Conservation (phyloP, 2,113 vertebrate genomes). For the western clawed frog (Xenopus tropicalis) region UCB_Xtro_10.0 CM004447.2:11944001-11944500, state of each 20-base stretch:
- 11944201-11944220: not conserved
- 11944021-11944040: too few relatives aligned
- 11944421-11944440: conserved; percentile 75
- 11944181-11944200: not conserved
- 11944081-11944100: too few relatives aligned
- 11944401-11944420: conserved; percentile 88
- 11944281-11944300: conserved; percentile 4
- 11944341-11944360: conserved; percentile 56
- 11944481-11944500: conserved; percentile 1
- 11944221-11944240: conserved; percentile 4
- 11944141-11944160: too few relatives aligned
- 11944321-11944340: conserved; percentile 55
- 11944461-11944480: conserved; percentile 40
- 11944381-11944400: conserved; percentile 56
- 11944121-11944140: too few relatives aligned
- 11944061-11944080: too few relatives aligned
- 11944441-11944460: conserved; percentile 66
- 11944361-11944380: conserved; percentile 59
- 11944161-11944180: too few relatives aligned
- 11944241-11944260: conserved; percentile 19
- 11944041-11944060: too few relatives aligned
- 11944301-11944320: not conserved
- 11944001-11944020: too few relatives aligned
- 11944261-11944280: conserved; percentile 35
- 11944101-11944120: too few relatives aligned